Evolutionary conservation across 2,113 vertebrate genomes (phyloP).

Genomic region (Scatophagus argus): DNA sequence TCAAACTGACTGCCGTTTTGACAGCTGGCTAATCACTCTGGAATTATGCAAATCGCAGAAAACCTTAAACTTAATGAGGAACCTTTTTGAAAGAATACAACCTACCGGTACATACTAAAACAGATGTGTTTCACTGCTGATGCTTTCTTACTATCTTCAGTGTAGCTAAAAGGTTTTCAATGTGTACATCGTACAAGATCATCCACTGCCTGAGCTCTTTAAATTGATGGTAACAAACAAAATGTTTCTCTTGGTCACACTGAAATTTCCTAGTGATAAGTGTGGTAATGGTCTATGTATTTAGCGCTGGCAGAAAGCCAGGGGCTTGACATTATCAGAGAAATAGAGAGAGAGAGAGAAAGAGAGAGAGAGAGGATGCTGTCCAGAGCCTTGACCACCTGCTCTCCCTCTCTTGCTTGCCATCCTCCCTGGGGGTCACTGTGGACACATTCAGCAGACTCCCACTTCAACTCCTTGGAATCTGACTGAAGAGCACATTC

Average conservation of each 20-base stretch:
- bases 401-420: constrained; percentile 35
- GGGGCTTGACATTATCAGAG: constrained; percentile 62
- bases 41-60: constrained; percentile 7
- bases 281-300: constrained; percentile 38
- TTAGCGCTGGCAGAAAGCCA: constrained; percentile 67
- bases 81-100: constrained; percentile 22
- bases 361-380: neutral
- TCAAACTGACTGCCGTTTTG: constrained; percentile 35
- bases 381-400: constrained; percentile 56
- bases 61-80: neutral
- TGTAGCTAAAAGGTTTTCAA: neutral
- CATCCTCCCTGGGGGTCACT: constrained; percentile 50
- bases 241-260: constrained; percentile 20
- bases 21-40: constrained; percentile 44
- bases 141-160: neutral
- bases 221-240: constrained; percentile 19
- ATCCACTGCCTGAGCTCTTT: neutral
- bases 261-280: constrained; percentile 27
- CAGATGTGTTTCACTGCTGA: constrained; percentile 17
- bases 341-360: neutral
- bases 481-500: constrained; percentile 42
- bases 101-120: neutral
- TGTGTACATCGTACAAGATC: neutral
- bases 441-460: constrained; percentile 48
- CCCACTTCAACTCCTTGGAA: constrained; percentile 33